Base-by-base conservation (phyloP, 2,888 invertebrate genomes). In the Malthinus seriepunctatus region DNA sequence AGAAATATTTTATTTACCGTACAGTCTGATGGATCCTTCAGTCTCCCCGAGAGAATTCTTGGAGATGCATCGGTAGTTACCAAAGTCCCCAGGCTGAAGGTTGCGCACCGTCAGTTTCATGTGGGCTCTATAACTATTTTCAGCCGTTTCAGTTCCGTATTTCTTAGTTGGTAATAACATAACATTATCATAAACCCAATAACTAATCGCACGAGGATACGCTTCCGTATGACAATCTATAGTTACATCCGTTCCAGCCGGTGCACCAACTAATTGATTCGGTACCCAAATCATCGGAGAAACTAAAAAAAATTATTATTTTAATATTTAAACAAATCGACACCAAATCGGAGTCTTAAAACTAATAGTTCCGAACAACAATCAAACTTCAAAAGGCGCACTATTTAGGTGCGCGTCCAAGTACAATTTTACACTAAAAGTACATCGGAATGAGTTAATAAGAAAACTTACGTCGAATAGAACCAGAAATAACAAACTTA, bases 231-330 rank as follows among this genome's bases (percentile, higher is more conserved):
- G 92, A 78, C 95, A 95, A 82, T 94, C 94, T 73, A 95, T 89
- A 45, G 92, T 92, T 64, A 94, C 94, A 82, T 94, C 93, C 47
- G 93, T 93, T 63, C 93, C 92, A 57, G 90, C 86, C 58, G 94
- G 94, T 32, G 94, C 94, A 1, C 95, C 94, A 63, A 95, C 93
- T 79, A 95, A 83, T 82, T 95, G 94, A 83, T 94, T 95, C 53
- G 94, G 93, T 65, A 95, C 93, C 90, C 92, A 94, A 76, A 95
- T 93, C 91, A 94, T 93, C 49, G 95, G 95, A 0, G 92, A 90
- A 82, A 95, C 95, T 95, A 82, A 15, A 82, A 23, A 81, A 59
- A 64, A 67, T 69, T 67, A 69, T 8, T 8, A 9, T 38, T 8
- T 12, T 38, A 38, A 8, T 38, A n/a, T n/a, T n/a, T n/a, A n/a